Evolutionary conservation across 1,140 invertebrate species (phyloP), one percentile per base, ranked within the genome.

Genomic region (Pseudachorutes palmiensis): DNA sequence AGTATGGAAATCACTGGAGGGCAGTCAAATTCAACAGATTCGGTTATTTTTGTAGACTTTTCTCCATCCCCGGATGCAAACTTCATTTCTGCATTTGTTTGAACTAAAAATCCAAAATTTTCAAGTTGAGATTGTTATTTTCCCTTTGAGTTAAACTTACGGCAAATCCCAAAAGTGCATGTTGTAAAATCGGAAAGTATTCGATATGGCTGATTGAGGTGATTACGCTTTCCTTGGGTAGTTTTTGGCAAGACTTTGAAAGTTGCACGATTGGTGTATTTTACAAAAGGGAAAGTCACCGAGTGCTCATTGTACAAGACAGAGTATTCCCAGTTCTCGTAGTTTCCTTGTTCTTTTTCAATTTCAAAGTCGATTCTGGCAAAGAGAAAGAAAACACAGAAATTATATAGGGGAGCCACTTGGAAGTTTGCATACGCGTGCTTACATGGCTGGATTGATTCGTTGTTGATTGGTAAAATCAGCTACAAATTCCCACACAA

Each of bases 381-480:
- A 55, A 19, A 41, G 79, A 76, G 65, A 70, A 65, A 69, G 59
- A 29, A 32, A 58, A 59, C 2, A 26, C 26, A 65, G 48, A 65
- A 51, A 63, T 63, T 16, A 63, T n/a, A n/a, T n/a, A n/a, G n/a
- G n/a, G n/a, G n/a, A n/a, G n/a, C n/a, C n/a, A 61, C 71, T 41
- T 45, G 49, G 66, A 30, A 57, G 58, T 45, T 61, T 31, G 57
- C 59, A n/a, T 41, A 48, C 49, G 5, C 24, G 22, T 71, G 81
- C 83, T 82, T 77, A 88, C 87, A 88, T 86, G 22, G 85, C 84
- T 12, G 86, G 86, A 78, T 88, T 87, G 36, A 88, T 78, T 68
- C 81, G 80, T 62, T 84, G 82, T 82, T 86, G 84, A 72, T 88
- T 88, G 72, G 83, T 87, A 69, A 88, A 88, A 77, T 88, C 86